Base-by-base conservation (phyloP, 2,888 invertebrate species). In the Cerceris ruficornis region DNA sequence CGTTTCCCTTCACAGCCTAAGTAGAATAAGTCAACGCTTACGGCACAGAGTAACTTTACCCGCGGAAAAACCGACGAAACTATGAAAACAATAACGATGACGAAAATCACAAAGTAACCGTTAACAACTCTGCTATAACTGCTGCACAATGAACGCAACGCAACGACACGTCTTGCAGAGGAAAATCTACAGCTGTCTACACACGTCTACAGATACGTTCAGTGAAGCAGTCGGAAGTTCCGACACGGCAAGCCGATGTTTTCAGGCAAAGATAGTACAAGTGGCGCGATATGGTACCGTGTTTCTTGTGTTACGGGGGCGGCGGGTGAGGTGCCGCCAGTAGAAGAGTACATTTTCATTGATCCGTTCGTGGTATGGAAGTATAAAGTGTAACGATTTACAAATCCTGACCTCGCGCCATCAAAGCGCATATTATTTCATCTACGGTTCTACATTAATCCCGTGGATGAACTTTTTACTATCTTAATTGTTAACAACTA, bases 321-420 rank as follows among this genome's bases (percentile, higher is more conserved):
- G 84, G 78, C 79, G 85, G 80, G 81, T 68, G 77, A 72, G 81
- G 74, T 77, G 84, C 55, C 76, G 83, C 75, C 67, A 79, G 75
- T 80, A 84, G 86, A 85, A 84, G 87, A 89, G 87, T 88, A 87
- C 80, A 88, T 88, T 91, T 91, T 92, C 92, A 92, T 92, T 92
- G 92, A 92, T 92, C 92, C 92, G 80, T 88, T 86, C 87, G 84
- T 83, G 87, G 87, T 84, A 88, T 88, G 88, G 87, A 89, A 88
- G 88, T 85, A 80, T 60, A 69, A 69, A 64, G 79, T 65, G 66
- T 66, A 75, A 77, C 84, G 74, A 82, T 73, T 85, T 77, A 79
- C 82, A 65, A 84, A 80, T 75, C 82, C 77, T 77, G 74, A 72
- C 66, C 28, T 28, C 75, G 71, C 69, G 74, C 65, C 72, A 80